Base-by-base conservation (phyloP, 2,113 vertebrate genomes). In the Trogon melanurus region DNA sequence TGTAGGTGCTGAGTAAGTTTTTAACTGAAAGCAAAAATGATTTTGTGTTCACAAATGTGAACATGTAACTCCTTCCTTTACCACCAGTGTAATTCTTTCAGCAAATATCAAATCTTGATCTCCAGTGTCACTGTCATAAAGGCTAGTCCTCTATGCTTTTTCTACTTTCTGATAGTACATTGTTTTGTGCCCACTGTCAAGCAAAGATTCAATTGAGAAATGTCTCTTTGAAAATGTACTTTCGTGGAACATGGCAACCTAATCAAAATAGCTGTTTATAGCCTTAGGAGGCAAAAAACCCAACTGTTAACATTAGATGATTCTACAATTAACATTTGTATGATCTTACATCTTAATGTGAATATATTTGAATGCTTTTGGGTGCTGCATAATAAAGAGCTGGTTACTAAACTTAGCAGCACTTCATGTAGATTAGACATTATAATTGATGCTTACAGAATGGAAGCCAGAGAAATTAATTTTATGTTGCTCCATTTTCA, bases 401-500 rank as follows among this genome's bases (percentile, higher is more conserved):
- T 30, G 3, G 74, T 92, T 91, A 79, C 93, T 96, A 92, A 94
- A 94, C 79, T 90, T 95, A 96, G 95, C 79, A 92, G 70, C 73
- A 76, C 85, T 95, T 95, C 70, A 89, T 81, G 57, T 75, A 87
- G 88, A 94, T 80, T 94, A 81, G 75, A 79, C 64, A 80, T 96
- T 79, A 85, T 88, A 92, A 93, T 92, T 80, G 95, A 85, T 92
- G 92, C 69, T 92, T 97, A 87, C 72, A 92, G 86, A 87, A 93
- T 16, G 91, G 89, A 93, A 94, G 89, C 69, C 65, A 91, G 85
- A 96, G 65, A 95, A 93, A 95, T 91, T 94, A 96, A 95, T 95
- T 94, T 94, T 85, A 53, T 79, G 56, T 88, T 93, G 88, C 75
- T 97, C 53, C 79, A 89, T 53, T 95, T 96, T 97, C 80, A 66